Conservation (phyloP, 1,140 invertebrate genomes). For the Sarcophaga peregrina region DNA sequence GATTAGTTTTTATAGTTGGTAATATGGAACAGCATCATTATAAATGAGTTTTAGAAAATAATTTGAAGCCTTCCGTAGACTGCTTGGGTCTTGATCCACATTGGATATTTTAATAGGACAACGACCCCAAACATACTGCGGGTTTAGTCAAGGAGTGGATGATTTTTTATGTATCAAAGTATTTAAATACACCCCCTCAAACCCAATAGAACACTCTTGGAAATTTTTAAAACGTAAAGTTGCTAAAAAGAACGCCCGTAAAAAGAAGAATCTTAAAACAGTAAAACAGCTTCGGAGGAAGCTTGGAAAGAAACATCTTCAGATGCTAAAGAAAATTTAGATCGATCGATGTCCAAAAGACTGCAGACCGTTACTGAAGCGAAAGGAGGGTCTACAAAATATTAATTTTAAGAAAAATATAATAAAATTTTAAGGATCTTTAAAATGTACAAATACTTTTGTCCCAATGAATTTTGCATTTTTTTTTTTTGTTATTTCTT, state of each 20-base stretch:
- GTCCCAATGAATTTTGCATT: neutral
- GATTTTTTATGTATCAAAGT: slow-evolving; percentile 43
- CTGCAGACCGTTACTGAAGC: slow-evolving; percentile 50
- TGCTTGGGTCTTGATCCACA: slow-evolving; percentile 44
- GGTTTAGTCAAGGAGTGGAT: slow-evolving; percentile 52
- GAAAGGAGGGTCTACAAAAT: slow-evolving; percentile 51
- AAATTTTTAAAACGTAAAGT: slow-evolving; percentile 45
- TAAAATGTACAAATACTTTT: neutral
- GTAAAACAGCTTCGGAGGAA: slow-evolving; percentile 33
- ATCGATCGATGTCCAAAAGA: slow-evolving; percentile 49
- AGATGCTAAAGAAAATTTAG: slow-evolving; percentile 45
- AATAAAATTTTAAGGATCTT: no score
- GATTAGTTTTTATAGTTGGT: slow-evolving; percentile 50
- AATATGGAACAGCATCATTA: slow-evolving; percentile 48
- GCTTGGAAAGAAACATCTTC: slow-evolving; percentile 45
- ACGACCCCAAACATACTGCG: no score
- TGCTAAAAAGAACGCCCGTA: slow-evolving; percentile 30
- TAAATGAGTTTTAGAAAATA: slow-evolving; percentile 47
- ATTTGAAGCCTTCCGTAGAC: slow-evolving; percentile 47
- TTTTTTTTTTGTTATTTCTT: slow-evolving; percentile 6
- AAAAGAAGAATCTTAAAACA: slow-evolving; percentile 27
- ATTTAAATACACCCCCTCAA: slow-evolving; percentile 57
- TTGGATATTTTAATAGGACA: slow-evolving; percentile 54
- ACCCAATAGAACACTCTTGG: slow-evolving; percentile 59
- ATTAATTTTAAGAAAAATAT: slow-evolving; percentile 3